phyloP scores from a whole-genome alignment of 1,140 invertebrate genomes.

The Drosophila sp. region DNA sequence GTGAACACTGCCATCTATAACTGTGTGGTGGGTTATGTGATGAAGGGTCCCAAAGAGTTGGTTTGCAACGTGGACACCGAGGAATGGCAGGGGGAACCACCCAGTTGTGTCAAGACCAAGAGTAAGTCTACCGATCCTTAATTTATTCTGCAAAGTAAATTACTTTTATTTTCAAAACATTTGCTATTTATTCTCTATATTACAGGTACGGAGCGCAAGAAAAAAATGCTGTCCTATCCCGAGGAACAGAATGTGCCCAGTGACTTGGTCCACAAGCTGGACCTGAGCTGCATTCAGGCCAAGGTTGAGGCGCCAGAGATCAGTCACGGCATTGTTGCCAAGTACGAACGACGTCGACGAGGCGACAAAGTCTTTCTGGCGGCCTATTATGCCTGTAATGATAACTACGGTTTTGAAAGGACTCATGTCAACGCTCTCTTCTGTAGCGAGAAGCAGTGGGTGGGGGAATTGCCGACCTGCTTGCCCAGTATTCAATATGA shows the following conservation, averaged over 20 bases:
- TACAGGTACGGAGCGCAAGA: conserved; percentile 46
- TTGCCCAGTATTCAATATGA: conserved; percentile 29
- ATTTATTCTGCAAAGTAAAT: no score
- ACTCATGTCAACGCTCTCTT: conserved; percentile 85
- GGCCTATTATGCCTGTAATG: conserved; percentile 86
- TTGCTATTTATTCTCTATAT: neutral
- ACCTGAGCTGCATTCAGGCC: conserved; percentile 71
- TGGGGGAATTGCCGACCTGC: conserved; percentile 86
- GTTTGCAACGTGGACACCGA: conserved; percentile 67
- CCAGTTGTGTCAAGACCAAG: conserved; percentile 51
- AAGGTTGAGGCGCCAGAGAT: conserved; percentile 72
- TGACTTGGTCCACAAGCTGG: conserved; percentile 54
- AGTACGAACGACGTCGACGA: conserved; percentile 68
- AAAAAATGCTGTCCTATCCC: conserved; percentile 54
- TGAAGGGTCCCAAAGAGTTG: conserved; percentile 55
- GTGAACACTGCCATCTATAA: conserved; percentile 62
- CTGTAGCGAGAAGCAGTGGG: conserved; percentile 86
- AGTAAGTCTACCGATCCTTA: conserved; percentile 53
- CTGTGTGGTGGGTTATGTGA: conserved; percentile 59
- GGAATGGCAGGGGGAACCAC: conserved; percentile 72
- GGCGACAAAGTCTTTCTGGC: conserved; percentile 86
- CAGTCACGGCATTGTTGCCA: conserved; percentile 62
- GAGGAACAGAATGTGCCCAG: conserved; percentile 62
- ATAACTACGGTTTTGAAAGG: conserved; percentile 85
- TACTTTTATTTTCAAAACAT: no score